phyloP scores from a whole-genome alignment of 1,140 invertebrate species.

The Pseudomyrmex pallidus region DNA sequence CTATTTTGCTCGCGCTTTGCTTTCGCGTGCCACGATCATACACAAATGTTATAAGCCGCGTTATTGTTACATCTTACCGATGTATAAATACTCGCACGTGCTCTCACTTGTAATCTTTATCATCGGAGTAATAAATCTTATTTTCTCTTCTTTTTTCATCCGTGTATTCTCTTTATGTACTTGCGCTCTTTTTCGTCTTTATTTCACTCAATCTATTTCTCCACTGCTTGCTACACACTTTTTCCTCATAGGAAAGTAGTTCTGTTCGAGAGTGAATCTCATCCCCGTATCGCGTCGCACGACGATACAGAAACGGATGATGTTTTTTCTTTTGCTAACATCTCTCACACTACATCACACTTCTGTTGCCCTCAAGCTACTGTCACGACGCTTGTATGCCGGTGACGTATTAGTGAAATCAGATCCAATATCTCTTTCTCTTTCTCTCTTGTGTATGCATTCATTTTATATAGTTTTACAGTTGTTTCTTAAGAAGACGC shows the following conservation, averaged over 20 bases:
- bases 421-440: neutral
- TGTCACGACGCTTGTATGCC: neutral
- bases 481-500: conserved; percentile 14
- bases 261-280: neutral
- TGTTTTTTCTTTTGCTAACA: neutral
- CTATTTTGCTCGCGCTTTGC: neutral
- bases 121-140: neutral
- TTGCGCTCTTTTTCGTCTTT: neutral
- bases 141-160: neutral
- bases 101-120: conserved; percentile 7
- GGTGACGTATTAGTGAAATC: conserved; percentile 30
- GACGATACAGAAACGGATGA: conserved; percentile 16
- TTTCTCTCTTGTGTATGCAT: neutral
- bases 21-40: conserved; percentile 8
- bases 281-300: conserved; percentile 17
- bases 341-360: neutral
- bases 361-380: conserved; percentile 12
- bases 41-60: conserved; percentile 27
- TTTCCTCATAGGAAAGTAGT: conserved; percentile 12
- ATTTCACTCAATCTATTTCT: conserved; percentile 40
- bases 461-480: neutral
- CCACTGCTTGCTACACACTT: neutral
- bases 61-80: conserved; percentile 22
- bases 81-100: conserved; percentile 28
- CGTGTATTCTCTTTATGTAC: neutral